A percentile compares a stretch with the other conserved stretches of the same genome.
Conservation (phyloP, 2,888 invertebrate species). For the Dryobota labecula region DNA sequence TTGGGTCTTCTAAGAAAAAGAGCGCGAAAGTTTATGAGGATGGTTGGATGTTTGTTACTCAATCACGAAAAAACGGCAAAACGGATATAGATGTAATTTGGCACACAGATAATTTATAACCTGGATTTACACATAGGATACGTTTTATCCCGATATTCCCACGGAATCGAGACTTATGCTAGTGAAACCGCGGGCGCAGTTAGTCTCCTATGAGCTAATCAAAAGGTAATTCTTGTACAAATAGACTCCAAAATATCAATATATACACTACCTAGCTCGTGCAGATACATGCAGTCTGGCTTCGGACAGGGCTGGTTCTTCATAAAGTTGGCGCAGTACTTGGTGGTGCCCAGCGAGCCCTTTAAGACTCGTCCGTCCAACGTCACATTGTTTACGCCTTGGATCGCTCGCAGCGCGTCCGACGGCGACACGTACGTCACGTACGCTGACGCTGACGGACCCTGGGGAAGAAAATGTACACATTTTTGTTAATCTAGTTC, state of each 20-base stretch:
- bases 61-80: no score
- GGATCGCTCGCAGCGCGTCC: slow-evolving; percentile 99
- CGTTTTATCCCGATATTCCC: no score
- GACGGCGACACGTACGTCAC: slow-evolving; percentile 97
- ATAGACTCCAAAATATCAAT: background rate
- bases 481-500: background rate
- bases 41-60: no score
- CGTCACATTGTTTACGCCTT: slow-evolving; percentile 98
- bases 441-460: slow-evolving; percentile 98
- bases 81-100: no score
- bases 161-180: no score
- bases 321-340: slow-evolving; percentile 99
- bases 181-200: no score
- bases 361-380: slow-evolving; percentile 99
- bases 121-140: no score
- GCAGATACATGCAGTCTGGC: slow-evolving; percentile 99
- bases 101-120: no score
- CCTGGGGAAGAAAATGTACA: slow-evolving; percentile 79
- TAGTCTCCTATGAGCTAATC: no score
- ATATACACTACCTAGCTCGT: slow-evolving; percentile 95
- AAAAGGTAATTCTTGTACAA: no score
- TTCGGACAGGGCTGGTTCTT: slow-evolving; percentile 99
- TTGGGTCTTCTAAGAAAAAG: no score
- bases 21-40: no score
- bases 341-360: slow-evolving; percentile 99